Conservation (phyloP, 2,797 vertebrate genomes). For the Macrochelys suwanniensis region DNA sequence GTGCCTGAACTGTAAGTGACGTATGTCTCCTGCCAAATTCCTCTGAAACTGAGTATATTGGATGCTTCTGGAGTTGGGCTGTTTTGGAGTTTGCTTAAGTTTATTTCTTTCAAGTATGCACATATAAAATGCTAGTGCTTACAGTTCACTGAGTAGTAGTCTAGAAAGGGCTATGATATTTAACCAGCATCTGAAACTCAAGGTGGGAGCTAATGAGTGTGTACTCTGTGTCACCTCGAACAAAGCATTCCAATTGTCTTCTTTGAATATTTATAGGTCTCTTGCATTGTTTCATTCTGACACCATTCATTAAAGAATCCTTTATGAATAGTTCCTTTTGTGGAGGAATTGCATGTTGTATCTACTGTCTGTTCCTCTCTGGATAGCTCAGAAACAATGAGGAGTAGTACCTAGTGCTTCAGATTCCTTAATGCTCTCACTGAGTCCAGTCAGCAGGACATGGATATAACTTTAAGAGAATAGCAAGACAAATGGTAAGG, state of each 20-base stretch:
- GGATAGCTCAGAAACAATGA: background rate
- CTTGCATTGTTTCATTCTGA: conserved; percentile 30
- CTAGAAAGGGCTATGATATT: background rate
- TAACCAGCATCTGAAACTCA: background rate
- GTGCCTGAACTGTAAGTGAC: conserved; percentile 32
- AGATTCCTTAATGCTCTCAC: background rate
- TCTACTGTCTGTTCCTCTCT: background rate
- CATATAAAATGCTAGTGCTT: conserved; percentile 48
- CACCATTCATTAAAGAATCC: conserved; percentile 8
- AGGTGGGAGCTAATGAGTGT: background rate
- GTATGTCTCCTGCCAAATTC: conserved; percentile 17
- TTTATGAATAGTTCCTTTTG: background rate
- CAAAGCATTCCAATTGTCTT: conserved; percentile 2
- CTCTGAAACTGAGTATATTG: conserved; percentile 37
- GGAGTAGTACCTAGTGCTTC: background rate
- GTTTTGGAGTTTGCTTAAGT: conserved; percentile 29
- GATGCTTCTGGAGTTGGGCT: conserved; percentile 47
- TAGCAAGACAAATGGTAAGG: conserved; percentile 10
- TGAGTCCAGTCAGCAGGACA: background rate
- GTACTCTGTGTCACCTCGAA: background rate
- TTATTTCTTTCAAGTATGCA: conserved; percentile 45
- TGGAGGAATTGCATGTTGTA: background rate
- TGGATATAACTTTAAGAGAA: conserved; percentile 40
- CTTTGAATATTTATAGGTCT: background rate
- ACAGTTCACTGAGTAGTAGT: background rate